Base-by-base conservation (phyloP, 2,888 invertebrate species). In the Synergus itoensis region DNA sequence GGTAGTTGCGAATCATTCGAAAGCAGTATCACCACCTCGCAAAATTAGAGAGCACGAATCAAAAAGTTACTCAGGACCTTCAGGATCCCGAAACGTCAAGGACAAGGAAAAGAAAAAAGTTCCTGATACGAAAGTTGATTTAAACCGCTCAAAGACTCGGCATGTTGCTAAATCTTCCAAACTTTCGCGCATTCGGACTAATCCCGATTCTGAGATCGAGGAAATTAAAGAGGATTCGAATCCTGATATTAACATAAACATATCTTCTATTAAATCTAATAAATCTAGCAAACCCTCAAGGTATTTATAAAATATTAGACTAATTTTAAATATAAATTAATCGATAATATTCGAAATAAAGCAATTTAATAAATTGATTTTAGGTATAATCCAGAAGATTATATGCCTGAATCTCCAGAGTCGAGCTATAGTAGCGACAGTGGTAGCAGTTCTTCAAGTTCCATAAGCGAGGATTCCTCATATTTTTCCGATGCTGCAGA, bases 381-480 rank as follows among this genome's bases (percentile, higher is more conserved):
- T 69, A 90, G 89, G 75, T 91, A 89, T 76, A 90, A 91, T 84
- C 90, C 90, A 48, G 85, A 88, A 67, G 89, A 90, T 86, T 91
- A 91, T 60, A 85, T 85, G 48, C 89, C 88, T 78, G 83, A 85
- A 76, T 85, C 87, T 77, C 88, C 89, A 4, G 87, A 83, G 53
- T 76, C 53, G 0, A 83, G 82, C 4, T 81, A 83, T 76, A 87
- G 82, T 76, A 83, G 83, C 14, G 82, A 81, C 4, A 82, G 83
- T 76, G 87, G 82, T 76, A 83, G 83, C 16, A 85, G 86, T 75
- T 86, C 85, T 63, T 85, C 86, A 60, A 88, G 85, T 78, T 88
- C 90, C 18, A 84, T 87, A 62, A 91, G 89, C 76, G 89, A 91
- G 28, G 91, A 92, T 83, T 92, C 91, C 8, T 91, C 91, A 11